These are phyloP conservation scores for Haemorhous mexicanus DNA, from an alignment of 2,113 vertebrate genomes.

Conservation along the genomic window DNA sequence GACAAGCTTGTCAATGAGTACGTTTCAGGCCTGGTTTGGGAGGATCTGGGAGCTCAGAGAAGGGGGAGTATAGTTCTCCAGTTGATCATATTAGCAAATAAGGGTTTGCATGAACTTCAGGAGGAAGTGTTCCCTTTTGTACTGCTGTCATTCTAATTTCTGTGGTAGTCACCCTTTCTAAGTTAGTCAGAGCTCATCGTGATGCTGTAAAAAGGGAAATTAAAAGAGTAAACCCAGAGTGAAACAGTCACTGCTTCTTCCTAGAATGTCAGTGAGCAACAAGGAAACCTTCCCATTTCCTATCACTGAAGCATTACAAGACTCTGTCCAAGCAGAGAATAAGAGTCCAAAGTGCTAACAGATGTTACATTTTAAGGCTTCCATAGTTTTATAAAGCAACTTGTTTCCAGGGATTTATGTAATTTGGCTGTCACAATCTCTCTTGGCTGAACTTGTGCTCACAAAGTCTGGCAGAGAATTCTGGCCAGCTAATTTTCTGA, in stretches of 20 bases:
- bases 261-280: neutral
- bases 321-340: neutral
- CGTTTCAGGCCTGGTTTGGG: neutral
- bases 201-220: neutral
- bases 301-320: neutral
- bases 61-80: neutral
- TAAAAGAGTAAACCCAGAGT: neutral
- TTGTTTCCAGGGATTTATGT: neutral
- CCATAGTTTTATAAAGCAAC: neutral
- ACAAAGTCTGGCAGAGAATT: neutral
- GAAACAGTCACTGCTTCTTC: neutral
- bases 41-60: neutral
- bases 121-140: neutral
- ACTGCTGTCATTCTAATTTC: neutral
- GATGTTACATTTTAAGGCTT: neutral
- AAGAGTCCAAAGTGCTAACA: neutral
- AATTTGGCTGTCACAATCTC: neutral
- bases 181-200: neutral
- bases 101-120: neutral
- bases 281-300: neutral
- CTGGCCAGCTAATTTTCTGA: neutral
- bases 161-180: neutral
- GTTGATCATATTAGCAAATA: neutral
- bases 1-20: slow-evolving; percentile 95
- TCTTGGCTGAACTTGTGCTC: neutral